A percentile compares a stretch with the other conserved stretches of the same genome.
These are phyloP conservation scores for Melanotaenia nigrans DNA, from an alignment of 2,797 vertebrate genomes.

Conservation along the genomic window DNA sequence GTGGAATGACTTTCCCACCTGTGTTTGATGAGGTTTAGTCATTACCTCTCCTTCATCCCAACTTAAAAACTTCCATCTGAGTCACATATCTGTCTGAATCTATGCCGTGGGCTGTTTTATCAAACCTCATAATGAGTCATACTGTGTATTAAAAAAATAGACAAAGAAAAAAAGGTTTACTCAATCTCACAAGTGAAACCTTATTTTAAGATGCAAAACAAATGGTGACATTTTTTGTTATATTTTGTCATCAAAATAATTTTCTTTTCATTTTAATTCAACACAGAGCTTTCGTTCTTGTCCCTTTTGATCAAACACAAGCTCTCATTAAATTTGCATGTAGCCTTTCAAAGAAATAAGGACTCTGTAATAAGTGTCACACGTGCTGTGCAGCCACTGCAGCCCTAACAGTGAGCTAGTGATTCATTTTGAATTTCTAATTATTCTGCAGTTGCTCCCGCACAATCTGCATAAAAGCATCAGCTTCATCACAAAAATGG, in stretches of 20 bases:
- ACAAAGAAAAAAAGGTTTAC: background rate
- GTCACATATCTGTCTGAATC: conserved; percentile 30
- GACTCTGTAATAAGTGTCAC: conserved; percentile 24
- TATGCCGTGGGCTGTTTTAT: conserved; percentile 3
- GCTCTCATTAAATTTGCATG: conserved; percentile 28
- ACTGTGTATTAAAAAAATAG: background rate
- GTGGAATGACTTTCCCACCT: conserved; percentile 59
- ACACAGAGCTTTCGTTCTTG: background rate
- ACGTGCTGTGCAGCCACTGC: conserved; percentile 22
- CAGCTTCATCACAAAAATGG: conserved; percentile 40
- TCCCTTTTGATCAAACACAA: conserved; percentile 10
- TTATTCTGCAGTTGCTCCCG: conserved; percentile 27
- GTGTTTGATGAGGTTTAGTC: conserved; percentile 51
- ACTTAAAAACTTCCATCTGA: conserved; percentile 36
- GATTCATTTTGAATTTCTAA: conserved; percentile 49
- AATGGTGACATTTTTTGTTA: background rate
- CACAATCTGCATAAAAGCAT: conserved; percentile 44
- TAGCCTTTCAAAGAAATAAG: conserved; percentile 24
- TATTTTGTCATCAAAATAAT: background rate
- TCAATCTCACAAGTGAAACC: conserved; percentile 8
- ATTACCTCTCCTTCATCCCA: conserved; percentile 39
- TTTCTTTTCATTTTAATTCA: conserved; percentile 3
- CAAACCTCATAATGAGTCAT: conserved; percentile 13
- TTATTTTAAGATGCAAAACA: background rate
- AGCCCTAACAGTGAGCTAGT: conserved; percentile 14